Evolutionary conservation across 2,797 vertebrate genomes (phyloP).

Genomic region (Zenarchopterus dispar): DNA sequence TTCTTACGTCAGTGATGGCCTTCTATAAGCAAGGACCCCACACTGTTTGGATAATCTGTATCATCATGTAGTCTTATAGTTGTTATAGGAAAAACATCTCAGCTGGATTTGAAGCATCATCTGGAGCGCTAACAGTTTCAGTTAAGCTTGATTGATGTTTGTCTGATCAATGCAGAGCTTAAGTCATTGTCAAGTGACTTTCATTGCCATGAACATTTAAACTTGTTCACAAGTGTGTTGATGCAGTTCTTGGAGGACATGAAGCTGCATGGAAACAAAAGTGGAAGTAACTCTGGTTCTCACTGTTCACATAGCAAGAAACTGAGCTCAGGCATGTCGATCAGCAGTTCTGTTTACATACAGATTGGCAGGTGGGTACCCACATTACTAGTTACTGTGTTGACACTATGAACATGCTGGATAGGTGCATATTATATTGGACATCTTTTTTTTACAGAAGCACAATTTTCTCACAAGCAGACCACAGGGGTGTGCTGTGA

Average conservation of each 20-base stretch:
- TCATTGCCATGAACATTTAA: neutral
- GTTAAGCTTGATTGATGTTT: slow-evolving; percentile 17
- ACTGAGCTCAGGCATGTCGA: no score
- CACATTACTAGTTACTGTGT: no score
- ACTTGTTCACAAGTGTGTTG: neutral
- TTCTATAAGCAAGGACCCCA: neutral
- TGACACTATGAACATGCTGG: no score
- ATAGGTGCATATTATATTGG: no score
- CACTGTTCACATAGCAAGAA: neutral
- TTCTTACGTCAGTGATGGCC: slow-evolving; percentile 13
- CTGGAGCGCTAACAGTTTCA: neutral
- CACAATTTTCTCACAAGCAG: no score
- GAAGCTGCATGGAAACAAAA: neutral
- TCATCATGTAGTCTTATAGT: slow-evolving; percentile 8
- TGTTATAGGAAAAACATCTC: slow-evolving; percentile 6
- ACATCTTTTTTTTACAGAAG: no score
- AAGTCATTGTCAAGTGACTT: neutral
- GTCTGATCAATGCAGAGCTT: neutral
- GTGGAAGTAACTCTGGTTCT: neutral
- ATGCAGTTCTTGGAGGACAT: neutral
- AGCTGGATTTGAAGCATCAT: slow-evolving; percentile 4
- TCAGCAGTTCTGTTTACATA: no score
- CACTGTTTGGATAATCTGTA: slow-evolving; percentile 10
- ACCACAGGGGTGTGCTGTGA: no score
- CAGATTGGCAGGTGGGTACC: no score